A percentile compares a stretch with the other conserved stretches of the same genome.
These are phyloP conservation scores for Epizoanthus illoricatus DNA, from an alignment of 92 coral and sea anemone genomes.

Conservation along the genomic window DNA sequence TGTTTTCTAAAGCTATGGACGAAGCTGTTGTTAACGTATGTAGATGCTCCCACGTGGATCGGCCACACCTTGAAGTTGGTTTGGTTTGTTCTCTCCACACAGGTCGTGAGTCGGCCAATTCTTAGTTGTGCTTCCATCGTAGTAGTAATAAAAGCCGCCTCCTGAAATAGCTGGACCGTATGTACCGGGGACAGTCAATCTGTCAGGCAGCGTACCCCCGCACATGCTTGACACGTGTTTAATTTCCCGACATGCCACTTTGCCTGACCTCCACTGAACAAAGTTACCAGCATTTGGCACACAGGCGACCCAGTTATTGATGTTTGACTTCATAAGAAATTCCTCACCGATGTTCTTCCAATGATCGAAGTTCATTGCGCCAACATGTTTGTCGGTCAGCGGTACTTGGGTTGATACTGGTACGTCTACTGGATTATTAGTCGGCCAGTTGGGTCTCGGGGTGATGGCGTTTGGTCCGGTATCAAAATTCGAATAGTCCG, in stretches of 20 bases:
- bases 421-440: background rate
- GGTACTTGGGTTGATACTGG: conserved; percentile 34
- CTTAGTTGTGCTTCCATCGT: conserved; percentile 9
- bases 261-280: conserved; percentile 45
- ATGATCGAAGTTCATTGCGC: conserved; percentile 37
- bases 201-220: background rate
- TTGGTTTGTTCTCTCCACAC: background rate
- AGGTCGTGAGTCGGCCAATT: conserved; percentile 47
- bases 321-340: background rate
- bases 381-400: conserved; percentile 18
- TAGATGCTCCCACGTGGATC: too few species aligned
- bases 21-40: too few species aligned
- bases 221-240: conserved; percentile 27
- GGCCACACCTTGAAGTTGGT: background rate
- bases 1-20: too few species aligned
- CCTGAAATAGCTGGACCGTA: too few species aligned
- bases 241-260: conserved; percentile 13
- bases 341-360: conserved; percentile 48
- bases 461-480: conserved; percentile 34
- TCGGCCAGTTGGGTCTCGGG: conserved; percentile 42
- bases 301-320: background rate
- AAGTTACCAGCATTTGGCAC: background rate
- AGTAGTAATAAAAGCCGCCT: conserved; percentile 1
- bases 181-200: background rate
- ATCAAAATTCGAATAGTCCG: conserved; percentile 6